Percentiles rank a stretch among this genome's conserved stretches.
Evolutionary conservation across 2,888 invertebrate species (phyloP).

Genomic region (Seira sanloemensis): DNA sequence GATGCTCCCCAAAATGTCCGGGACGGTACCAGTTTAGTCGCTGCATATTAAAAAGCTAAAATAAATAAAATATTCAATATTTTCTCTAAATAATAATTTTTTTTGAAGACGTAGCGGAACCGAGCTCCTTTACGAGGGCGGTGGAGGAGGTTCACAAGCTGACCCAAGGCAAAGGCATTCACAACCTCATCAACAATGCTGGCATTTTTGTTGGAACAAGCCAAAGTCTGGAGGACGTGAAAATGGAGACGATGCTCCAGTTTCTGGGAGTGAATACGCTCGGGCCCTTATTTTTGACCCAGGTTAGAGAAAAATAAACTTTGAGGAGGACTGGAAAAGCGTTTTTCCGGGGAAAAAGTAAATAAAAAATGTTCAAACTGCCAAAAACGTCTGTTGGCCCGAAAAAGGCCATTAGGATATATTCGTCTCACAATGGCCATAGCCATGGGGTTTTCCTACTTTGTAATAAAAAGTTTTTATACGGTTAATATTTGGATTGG

Average conservation of each 20-base stretch:
- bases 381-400: too few species aligned
- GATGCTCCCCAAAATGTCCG: too few species aligned
- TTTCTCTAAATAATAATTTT: neutral
- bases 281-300: slow-evolving; percentile 88
- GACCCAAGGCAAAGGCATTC: slow-evolving; percentile 82
- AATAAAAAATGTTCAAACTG: too few species aligned
- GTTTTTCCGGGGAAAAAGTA: too few species aligned
- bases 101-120: slow-evolving; percentile 28
- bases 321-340: neutral
- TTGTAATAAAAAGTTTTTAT: too few species aligned
- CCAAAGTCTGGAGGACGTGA: slow-evolving; percentile 83
- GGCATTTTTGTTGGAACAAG: slow-evolving; percentile 84
- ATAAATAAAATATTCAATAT: too few species aligned
- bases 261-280: slow-evolving; percentile 85
- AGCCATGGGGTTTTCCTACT: too few species aligned
- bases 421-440: too few species aligned
- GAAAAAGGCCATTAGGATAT: too few species aligned
- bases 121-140: slow-evolving; percentile 78
- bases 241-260: slow-evolving; percentile 83
- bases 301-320: slow-evolving; percentile 78
- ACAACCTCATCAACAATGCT: slow-evolving; percentile 92
- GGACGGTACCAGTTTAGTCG: too few species aligned
- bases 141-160: slow-evolving; percentile 79
- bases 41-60: too few species aligned
- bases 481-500: too few species aligned